A percentile compares a stretch with the other conserved stretches of the same genome.
phyloP scores from a whole-genome alignment of 1,140 invertebrate genomes.

The Ips typographus region DNA sequence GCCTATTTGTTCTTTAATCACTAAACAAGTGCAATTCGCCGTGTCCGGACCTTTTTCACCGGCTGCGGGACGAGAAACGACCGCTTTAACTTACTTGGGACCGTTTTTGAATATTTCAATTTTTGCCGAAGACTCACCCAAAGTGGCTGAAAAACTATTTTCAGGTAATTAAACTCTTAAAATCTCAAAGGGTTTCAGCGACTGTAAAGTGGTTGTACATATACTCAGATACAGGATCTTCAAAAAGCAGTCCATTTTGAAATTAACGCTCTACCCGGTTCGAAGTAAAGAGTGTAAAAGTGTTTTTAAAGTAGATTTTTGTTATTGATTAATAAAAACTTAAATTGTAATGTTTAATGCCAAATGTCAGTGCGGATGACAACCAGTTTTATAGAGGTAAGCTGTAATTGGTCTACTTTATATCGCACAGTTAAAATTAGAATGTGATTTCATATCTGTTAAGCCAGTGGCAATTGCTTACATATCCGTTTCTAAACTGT shows the following conservation, averaged over 20 bases:
- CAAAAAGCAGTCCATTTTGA: neutral
- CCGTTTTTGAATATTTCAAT: conserved; percentile 88
- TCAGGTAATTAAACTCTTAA: conserved; percentile 2
- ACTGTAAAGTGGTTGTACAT: neutral
- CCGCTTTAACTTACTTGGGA: conserved; percentile 80
- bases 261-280: neutral
- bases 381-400: too few species aligned
- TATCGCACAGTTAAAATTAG: too few species aligned
- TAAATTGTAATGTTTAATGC: too few species aligned
- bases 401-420: too few species aligned
- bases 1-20: conserved; percentile 78
- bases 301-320: neutral
- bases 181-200: neutral
- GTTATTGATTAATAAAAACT: too few species aligned
- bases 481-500: too few species aligned
- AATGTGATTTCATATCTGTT: too few species aligned
- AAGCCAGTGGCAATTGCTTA: too few species aligned
- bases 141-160: conserved; percentile 57
- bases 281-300: neutral
- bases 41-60: conserved; percentile 60
- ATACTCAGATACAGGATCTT: too few species aligned
- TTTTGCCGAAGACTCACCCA: conserved; percentile 89
- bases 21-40: conserved; percentile 69
- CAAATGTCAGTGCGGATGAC: too few species aligned
- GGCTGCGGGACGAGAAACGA: conserved; percentile 73